Conservation (phyloP, 2,888 invertebrate species). For the Dorcus hopei region DNA sequence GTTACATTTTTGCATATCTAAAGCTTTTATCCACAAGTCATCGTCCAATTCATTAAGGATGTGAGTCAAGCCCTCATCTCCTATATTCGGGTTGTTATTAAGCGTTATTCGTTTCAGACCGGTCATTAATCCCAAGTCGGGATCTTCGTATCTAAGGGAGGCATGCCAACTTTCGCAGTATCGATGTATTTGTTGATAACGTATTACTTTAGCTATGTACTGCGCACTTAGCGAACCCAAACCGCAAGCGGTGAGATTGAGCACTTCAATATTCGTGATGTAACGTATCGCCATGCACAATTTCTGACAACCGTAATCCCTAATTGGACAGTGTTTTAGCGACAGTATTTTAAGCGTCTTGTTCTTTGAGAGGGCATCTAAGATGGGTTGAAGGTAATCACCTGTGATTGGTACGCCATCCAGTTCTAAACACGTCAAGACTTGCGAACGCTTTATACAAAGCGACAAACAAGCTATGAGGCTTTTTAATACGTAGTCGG, state of each 20-base stretch:
- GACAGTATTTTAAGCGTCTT: conserved; percentile 65
- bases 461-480: conserved; percentile 63
- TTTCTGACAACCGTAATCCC: conserved; percentile 69
- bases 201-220: conserved; percentile 64
- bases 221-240: conserved; percentile 62
- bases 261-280: conserved; percentile 62
- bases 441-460: conserved; percentile 61
- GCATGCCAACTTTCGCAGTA: conserved; percentile 81
- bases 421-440: conserved; percentile 60
- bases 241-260: conserved; percentile 69
- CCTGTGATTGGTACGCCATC: conserved; percentile 70
- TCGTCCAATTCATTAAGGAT: conserved; percentile 70
- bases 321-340: conserved; percentile 65
- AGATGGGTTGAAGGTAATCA: conserved; percentile 56
- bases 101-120: conserved; percentile 68
- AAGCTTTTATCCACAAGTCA: conserved; percentile 77
- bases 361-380: conserved; percentile 60
- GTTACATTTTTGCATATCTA: conserved; percentile 75
- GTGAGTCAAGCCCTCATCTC: conserved; percentile 60
- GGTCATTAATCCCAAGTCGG: conserved; percentile 69
- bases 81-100: conserved; percentile 66
- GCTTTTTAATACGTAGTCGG: conserved; percentile 66
- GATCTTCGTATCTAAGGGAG: conserved; percentile 72
- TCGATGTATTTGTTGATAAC: conserved; percentile 55
- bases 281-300: conserved; percentile 67